Conservation (phyloP, 2,888 invertebrate species). For the Scaptomyza tumidula region DNA sequence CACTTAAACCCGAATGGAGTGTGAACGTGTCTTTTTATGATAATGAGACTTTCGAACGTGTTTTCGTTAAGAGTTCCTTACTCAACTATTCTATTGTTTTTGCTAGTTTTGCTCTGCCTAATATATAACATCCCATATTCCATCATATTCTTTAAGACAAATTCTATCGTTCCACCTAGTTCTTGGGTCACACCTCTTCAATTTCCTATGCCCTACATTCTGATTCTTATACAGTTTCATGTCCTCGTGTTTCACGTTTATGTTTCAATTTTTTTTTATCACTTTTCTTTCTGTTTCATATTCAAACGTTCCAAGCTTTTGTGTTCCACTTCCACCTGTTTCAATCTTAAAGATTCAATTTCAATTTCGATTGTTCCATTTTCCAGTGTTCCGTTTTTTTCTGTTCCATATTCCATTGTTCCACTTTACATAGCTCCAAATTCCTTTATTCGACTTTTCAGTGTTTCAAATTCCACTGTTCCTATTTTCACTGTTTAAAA, state of each 20-base stretch:
- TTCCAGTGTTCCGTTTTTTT: too few species aligned
- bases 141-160: background rate
- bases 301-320: too few species aligned
- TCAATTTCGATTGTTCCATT: too few species aligned
- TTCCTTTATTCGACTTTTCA: background rate
- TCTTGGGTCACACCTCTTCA: background rate
- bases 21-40: conserved; percentile 8
- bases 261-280: too few species aligned
- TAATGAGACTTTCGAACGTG: background rate
- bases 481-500: background rate
- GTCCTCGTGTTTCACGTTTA: background rate
- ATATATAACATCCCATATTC: background rate
- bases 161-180: background rate
- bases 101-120: background rate
- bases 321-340: too few species aligned
- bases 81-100: background rate
- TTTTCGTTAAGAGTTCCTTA: background rate
- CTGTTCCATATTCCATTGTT: too few species aligned
- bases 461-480: background rate
- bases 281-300: too few species aligned
- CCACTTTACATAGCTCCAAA: too few species aligned
- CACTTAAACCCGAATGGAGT: conserved; percentile 10
- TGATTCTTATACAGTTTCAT: background rate
- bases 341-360: too few species aligned
- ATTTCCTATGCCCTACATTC: background rate